Percentiles rank a stretch among this genome's conserved stretches.
These are phyloP conservation scores for Thaleichthys pacificus DNA, from an alignment of 2,797 vertebrate genomes.

Conservation along the genomic window DNA sequence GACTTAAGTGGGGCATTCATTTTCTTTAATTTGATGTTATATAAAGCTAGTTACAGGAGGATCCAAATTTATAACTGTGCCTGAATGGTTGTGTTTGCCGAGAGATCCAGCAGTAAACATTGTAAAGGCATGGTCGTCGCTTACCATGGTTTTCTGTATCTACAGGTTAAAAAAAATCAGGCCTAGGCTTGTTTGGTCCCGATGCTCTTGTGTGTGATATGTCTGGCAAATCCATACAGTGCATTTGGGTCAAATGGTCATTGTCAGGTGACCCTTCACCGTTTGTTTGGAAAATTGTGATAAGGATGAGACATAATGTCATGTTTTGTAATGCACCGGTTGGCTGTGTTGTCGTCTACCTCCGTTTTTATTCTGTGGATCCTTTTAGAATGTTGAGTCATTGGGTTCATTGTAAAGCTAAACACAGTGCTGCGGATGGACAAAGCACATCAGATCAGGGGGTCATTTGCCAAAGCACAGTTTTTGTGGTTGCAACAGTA, in stretches of 20 bases:
- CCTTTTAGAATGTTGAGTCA: slow-evolving; percentile 28
- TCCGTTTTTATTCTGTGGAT: slow-evolving; percentile 8
- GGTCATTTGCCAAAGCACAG: background rate
- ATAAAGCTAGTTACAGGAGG: slow-evolving; percentile 25
- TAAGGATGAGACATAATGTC: background rate
- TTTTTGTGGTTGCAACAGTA: slow-evolving; percentile 22
- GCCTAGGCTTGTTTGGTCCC: slow-evolving; percentile 55
- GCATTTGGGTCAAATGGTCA: slow-evolving; percentile 45
- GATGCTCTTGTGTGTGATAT: slow-evolving; percentile 48
- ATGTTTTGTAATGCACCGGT: slow-evolving; percentile 26
- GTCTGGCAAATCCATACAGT: slow-evolving; percentile 43
- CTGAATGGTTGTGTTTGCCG: slow-evolving; percentile 33
- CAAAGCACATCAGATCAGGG: slow-evolving; percentile 48
- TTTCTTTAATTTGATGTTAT: slow-evolving; percentile 33
- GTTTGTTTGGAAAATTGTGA: slow-evolving; percentile 37
- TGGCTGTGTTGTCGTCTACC: slow-evolving; percentile 49
- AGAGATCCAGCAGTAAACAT: slow-evolving; percentile 14
- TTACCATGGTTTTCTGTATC: slow-evolving; percentile 24
- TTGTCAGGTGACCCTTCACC: slow-evolving; percentile 33
- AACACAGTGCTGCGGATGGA: slow-evolving; percentile 29
- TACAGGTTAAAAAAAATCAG: slow-evolving; percentile 12
- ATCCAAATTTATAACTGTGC: background rate
- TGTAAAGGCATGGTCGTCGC: background rate
- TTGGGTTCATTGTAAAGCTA: slow-evolving; percentile 34
- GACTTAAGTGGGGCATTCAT: slow-evolving; percentile 49